Conservation (phyloP, 2,797 vertebrate species). For the Chiroxiphia lanceolata region DNA sequence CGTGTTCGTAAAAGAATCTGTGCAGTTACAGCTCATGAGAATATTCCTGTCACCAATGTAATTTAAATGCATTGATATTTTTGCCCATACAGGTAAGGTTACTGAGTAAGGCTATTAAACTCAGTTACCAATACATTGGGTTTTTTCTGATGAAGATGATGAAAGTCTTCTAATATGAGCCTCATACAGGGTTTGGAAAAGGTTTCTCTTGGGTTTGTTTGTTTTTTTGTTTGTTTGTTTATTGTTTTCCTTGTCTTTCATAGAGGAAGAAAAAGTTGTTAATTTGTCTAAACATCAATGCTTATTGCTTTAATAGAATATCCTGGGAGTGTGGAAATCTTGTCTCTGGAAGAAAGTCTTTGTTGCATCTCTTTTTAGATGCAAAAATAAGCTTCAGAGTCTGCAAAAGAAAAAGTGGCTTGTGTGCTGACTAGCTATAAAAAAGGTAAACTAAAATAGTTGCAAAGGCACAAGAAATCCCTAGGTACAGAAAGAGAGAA, state of each 20-base stretch:
- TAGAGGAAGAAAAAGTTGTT: not conserved
- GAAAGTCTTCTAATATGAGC: not conserved
- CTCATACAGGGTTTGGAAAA: not conserved
- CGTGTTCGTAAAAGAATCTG: not conserved
- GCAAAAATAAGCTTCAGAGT: not conserved
- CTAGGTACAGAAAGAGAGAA: not conserved
- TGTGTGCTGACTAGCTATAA: not conserved
- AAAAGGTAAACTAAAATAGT: not conserved
- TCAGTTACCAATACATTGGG: rapidly evolving
- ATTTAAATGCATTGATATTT: not conserved
- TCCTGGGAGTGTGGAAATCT: not conserved
- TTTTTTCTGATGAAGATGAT: not conserved
- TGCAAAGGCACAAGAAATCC: not conserved
- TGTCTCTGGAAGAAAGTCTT: not conserved
- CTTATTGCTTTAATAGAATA: not conserved
- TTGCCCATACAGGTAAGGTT: not conserved
- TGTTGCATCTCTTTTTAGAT: not conserved
- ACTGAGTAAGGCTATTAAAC: not conserved
- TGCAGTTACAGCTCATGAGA: not conserved
- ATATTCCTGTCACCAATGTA: not conserved
- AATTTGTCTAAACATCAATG: not conserved
- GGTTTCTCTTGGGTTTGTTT: not conserved
- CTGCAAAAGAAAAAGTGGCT: not conserved
- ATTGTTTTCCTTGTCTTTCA: not conserved
- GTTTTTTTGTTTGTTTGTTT: not conserved